Base-by-base conservation (phyloP, 37 sponge, comb jelly and placozoan genomes). In the Corticium candelabrum region DNA sequence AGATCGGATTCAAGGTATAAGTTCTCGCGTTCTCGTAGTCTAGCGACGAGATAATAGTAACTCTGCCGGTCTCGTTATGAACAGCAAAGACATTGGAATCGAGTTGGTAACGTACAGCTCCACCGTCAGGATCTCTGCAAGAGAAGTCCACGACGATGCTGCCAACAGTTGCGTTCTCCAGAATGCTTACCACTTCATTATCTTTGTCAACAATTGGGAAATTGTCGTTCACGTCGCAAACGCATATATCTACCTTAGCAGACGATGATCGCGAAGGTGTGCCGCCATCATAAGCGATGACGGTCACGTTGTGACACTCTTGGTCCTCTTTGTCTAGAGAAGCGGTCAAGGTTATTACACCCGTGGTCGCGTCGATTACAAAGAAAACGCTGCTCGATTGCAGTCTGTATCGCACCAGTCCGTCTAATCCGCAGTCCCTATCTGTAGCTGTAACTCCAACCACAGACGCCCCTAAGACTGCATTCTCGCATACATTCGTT, bases 191-290 rank as follows among this genome's bases (percentile, higher is more conserved):
- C 1, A 67, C 4, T 36, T 90, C 86, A 0, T 38, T 36, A 41
- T 2, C 5, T 33, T 71, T 78, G 0, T 50, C 38, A 68, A 90
- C 84, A 30, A 39, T 2, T 31, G 93, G 93, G n/a, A 75, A 34
- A 37, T 88, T 74, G 56, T 88, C 87, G 82, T 92, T 92, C 2
- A 73, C 56, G 76, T 88, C 89, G 1, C 75, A 3, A 15, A 93
- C 84, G 35, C 41, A 34, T 0, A 91, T 74, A 11, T 78, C 68
- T 2, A 93, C 74, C n/a, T 76, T 93, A 2, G 88, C 85, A 30
- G 56, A 81, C 74, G 79, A 81, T 27, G 38, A 76, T 34, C 84
- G 50, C 2, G 40, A 39, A 3, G 70, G 75, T 4, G 39, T 34
- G 32, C 87, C 87, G 33, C 15, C 5, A 31, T 90, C 87, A 68